Conservation (phyloP, 2,888 invertebrate genomes). For the Ormyrus thymus region DNA sequence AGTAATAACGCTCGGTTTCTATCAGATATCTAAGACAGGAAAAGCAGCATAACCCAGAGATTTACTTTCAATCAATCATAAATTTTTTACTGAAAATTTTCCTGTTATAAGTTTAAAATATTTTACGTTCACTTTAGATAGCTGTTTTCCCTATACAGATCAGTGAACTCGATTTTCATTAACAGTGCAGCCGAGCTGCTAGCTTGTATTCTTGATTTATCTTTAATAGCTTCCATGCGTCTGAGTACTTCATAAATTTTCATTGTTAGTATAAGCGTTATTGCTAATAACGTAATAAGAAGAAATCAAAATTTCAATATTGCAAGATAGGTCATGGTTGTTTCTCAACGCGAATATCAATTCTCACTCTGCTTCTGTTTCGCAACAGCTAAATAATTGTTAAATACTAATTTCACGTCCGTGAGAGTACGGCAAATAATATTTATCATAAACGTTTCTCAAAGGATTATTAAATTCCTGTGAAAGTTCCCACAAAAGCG, state of each 20-base stretch:
- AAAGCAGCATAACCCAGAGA: not conserved
- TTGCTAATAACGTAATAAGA: too few relatives aligned
- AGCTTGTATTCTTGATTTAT: not conserved
- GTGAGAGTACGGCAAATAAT: too few relatives aligned
- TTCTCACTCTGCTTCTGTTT: too few relatives aligned
- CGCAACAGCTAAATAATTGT: too few relatives aligned
- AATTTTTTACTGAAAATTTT: not conserved
- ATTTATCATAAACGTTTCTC: too few relatives aligned
- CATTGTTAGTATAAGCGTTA: not conserved
- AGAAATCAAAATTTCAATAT: too few relatives aligned
- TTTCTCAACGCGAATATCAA: too few relatives aligned
- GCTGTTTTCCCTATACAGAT: not conserved
- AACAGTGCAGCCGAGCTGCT: not conserved
- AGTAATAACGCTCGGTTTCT: not conserved
- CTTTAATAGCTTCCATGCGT: not conserved
- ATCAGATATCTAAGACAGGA: not conserved
- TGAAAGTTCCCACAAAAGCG: too few relatives aligned
- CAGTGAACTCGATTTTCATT: conserved; percentile 7
- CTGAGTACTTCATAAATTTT: conserved; percentile 10
- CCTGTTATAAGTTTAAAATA: not conserved
- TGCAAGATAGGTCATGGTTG: too few relatives aligned
- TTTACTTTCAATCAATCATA: conserved; percentile 8
- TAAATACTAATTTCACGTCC: too few relatives aligned
- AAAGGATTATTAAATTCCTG: too few relatives aligned
- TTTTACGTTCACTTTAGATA: not conserved